phyloP scores from a whole-genome alignment of 2,888 invertebrate genomes.

The Apodemia zela region DNA sequence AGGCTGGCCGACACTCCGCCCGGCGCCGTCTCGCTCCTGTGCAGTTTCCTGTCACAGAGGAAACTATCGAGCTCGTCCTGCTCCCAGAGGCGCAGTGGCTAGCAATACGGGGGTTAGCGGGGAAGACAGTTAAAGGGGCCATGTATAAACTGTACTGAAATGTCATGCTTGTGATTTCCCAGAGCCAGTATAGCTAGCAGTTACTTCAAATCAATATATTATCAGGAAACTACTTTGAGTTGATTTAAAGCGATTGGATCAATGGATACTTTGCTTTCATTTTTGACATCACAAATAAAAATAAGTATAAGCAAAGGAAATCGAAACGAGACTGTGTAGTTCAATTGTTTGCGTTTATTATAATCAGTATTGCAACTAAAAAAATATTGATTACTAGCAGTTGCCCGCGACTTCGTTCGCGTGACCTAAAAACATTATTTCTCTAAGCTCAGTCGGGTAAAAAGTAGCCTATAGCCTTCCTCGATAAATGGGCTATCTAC shows the following conservation, averaged over 20 bases:
- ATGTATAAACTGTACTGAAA: background rate
- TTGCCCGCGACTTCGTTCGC: too few species aligned
- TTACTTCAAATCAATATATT: background rate
- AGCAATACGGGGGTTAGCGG: slow-evolving; percentile 54
- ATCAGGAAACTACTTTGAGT: background rate
- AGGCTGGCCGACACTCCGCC: slow-evolving; percentile 87
- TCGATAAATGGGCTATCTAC: too few species aligned
- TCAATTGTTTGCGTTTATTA: too few species aligned
- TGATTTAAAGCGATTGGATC: background rate
- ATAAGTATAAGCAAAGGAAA: too few species aligned
- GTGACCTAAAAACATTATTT: too few species aligned
- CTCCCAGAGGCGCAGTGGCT: slow-evolving; percentile 41
- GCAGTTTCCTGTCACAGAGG: slow-evolving; percentile 79
- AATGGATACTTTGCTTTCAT: background rate
- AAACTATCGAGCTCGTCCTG: slow-evolving; percentile 77
- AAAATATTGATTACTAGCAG: too few species aligned
- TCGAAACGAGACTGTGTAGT: too few species aligned
- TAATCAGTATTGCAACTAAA: too few species aligned
- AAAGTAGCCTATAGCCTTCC: too few species aligned
- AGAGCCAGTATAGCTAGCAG: background rate
- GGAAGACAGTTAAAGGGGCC: slow-evolving; percentile 37
- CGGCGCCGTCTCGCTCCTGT: slow-evolving; percentile 88
- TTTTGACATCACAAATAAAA: too few species aligned
- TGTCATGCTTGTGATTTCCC: background rate
- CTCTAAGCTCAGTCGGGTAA: too few species aligned